Evolutionary conservation across 2,797 vertebrate species (phyloP).

Genomic region (Coregonus sp.): DNA sequence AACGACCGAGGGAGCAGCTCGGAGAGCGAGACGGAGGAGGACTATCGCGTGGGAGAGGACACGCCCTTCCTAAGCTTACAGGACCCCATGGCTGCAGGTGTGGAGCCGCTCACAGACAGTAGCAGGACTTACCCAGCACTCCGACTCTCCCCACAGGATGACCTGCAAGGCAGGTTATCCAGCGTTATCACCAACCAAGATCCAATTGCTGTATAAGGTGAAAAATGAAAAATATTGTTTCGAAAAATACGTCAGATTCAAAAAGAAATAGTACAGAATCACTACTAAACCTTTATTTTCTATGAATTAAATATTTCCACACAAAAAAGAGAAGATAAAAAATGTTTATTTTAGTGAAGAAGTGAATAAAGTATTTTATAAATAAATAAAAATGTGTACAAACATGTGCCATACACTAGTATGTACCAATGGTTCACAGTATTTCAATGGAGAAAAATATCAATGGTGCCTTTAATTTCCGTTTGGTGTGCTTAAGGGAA

Average conservation of each 20-base stretch:
- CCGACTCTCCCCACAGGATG: conserved; percentile 80
- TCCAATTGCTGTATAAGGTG: conserved; percentile 87
- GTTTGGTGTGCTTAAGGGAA: conserved; percentile 83
- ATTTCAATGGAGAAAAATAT: conserved; percentile 88
- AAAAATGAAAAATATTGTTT: conserved; percentile 39
- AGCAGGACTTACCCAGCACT: conserved; percentile 90
- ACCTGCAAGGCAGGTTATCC: conserved; percentile 83
- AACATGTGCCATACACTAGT: conserved; percentile 87
- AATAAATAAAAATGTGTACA: conserved; percentile 69
- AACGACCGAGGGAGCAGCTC: conserved; percentile 76
- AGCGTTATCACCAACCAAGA: conserved; percentile 85
- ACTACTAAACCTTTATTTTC: conserved; percentile 98
- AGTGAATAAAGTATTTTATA: conserved; percentile 92
- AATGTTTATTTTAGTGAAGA: conserved; percentile 90
- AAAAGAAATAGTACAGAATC: conserved; percentile 77
- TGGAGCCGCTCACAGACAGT: conserved; percentile 75
- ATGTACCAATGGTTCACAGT: conserved; percentile 93
- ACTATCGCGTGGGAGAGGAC: conserved; percentile 79
- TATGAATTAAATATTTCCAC: conserved; percentile 90
- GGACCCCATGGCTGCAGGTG: conserved; percentile 63
- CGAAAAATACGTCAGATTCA: conserved; percentile 57
- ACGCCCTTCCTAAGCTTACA: conserved; percentile 84
- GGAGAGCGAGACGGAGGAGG: conserved; percentile 86
- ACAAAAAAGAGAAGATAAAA: conserved; percentile 32
- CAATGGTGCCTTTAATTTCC: conserved; percentile 98